phyloP scores from a whole-genome alignment of 2,888 invertebrate genomes.

The Pediacus dermestoides region DNA sequence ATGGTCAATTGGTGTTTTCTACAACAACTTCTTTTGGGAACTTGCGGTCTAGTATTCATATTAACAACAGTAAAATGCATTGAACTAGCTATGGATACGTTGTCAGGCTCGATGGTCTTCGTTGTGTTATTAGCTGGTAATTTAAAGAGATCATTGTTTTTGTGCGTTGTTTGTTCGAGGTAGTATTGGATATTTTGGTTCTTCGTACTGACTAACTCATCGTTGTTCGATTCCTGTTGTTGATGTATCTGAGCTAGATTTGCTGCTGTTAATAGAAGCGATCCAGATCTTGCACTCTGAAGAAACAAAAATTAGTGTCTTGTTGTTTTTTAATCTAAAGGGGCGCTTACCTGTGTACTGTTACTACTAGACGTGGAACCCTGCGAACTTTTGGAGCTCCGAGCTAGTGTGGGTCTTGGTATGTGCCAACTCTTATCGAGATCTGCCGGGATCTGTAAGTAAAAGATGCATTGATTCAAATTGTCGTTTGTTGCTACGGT shows the following conservation, averaged over 20 bases:
- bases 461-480: conserved; percentile 13
- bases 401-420: conserved; percentile 74
- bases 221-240: conserved; percentile 26
- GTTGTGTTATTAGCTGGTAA: conserved; percentile 16
- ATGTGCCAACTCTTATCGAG: conserved; percentile 69
- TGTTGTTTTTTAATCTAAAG: conserved; percentile 19
- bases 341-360: conserved; percentile 79
- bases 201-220: conserved; percentile 31
- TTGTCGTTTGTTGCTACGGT: too few species aligned
- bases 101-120: conserved; percentile 54
- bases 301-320: conserved; percentile 36
- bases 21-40: conserved; percentile 64
- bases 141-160: conserved; percentile 21
- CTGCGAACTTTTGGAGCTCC: conserved; percentile 60
- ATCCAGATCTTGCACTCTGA: conserved; percentile 80
- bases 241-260: conserved; percentile 56
- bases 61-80: conserved; percentile 86
- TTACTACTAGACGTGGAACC: conserved; percentile 72
- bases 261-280: conserved; percentile 73
- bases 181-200: conserved; percentile 44
- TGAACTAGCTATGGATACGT: conserved; percentile 75
- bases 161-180: conserved; percentile 35
- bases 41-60: conserved; percentile 55
- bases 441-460: conserved; percentile 46
- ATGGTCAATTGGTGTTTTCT: conserved; percentile 77